phyloP scores from a whole-genome alignment of 2,113 vertebrate genomes.

The Crypturellus undulatus region DNA sequence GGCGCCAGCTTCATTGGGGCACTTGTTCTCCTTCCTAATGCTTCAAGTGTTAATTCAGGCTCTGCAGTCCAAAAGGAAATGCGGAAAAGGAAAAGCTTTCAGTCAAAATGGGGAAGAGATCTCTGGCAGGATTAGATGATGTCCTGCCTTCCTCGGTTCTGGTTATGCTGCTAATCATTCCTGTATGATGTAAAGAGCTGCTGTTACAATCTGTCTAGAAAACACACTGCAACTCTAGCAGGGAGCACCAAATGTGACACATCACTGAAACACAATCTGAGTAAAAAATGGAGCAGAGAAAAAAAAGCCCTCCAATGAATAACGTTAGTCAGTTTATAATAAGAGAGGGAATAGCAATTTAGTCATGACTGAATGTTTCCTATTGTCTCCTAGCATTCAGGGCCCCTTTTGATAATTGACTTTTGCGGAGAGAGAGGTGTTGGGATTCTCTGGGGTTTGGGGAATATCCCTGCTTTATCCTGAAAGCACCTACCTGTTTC shows the following conservation, averaged over 20 bases:
- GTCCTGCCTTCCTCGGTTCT: neutral
- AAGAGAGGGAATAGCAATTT: slow-evolving; percentile 53
- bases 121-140: neutral
- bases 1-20: neutral
- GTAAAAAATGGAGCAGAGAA: neutral
- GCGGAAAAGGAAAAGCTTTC: neutral
- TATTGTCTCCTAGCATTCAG: slow-evolving; percentile 57
- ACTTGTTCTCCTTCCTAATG: neutral
- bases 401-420: neutral
- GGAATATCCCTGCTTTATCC: slow-evolving; percentile 68
- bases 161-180: neutral
- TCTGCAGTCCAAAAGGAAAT: neutral
- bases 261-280: neutral
- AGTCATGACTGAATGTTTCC: slow-evolving; percentile 71
- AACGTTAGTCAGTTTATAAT: slow-evolving; percentile 45
- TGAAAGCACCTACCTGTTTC: slow-evolving; percentile 58
- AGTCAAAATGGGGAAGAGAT: neutral
- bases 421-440: slow-evolving; percentile 48
- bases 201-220: neutral
- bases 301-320: slow-evolving; percentile 16
- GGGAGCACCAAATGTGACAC: neutral
- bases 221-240: neutral
- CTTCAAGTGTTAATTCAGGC: neutral
- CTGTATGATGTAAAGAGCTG: neutral
- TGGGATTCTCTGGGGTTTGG: slow-evolving; percentile 56